Base-by-base conservation (phyloP, 2,888 invertebrate genomes). In the Myathropa florea region DNA sequence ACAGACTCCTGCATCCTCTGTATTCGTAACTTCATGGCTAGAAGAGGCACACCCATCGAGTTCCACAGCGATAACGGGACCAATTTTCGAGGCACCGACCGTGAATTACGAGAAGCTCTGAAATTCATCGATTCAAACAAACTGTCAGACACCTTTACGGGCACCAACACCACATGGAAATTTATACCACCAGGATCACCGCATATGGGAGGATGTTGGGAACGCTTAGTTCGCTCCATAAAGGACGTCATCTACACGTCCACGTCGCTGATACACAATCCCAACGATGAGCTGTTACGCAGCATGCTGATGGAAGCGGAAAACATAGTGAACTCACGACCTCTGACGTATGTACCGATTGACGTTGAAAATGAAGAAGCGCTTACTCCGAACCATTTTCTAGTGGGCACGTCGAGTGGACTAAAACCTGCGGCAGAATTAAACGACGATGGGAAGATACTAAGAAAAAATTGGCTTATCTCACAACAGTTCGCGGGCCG, bases 11-110 rank as follows among this genome's bases (percentile, higher is more conserved):
- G n/a, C n/a, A n/a, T n/a, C n/a, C n/a, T n/a, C 83, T n/a, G 79
- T 78, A 18, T 67, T 21, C 46, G 76, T 6, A 80, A 77, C 26
- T 86, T 88, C 57, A 83, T 81, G 24, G 53, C 79, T 23, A 64
- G 86, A 3, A 60, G 88, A 39, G 88, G 89, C 12, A 70, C 81
- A 12, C 78, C 82, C 14, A 23, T 46, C 9, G 57, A 39, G 3
- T 36, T 12, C 12, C 3, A 36, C 12, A 36, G 36, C 3, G 36
- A 36, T 12, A 36, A 36, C 14, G 36, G 12, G 3, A n/a, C 6
- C 18, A 14, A 53, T 14, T 18, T 53, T n/a, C 53, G 21, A 14
- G 36, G 36, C 36, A 10, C 36, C 10, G 36, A 12, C 36, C 12
- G 36, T 10, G 36, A 36, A 12, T 3, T 36, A 10, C 36, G 36